Percentiles rank a stretch among this genome's conserved stretches.
Conservation (phyloP, 2,113 vertebrate species). For the Chaetodon auriga region DNA sequence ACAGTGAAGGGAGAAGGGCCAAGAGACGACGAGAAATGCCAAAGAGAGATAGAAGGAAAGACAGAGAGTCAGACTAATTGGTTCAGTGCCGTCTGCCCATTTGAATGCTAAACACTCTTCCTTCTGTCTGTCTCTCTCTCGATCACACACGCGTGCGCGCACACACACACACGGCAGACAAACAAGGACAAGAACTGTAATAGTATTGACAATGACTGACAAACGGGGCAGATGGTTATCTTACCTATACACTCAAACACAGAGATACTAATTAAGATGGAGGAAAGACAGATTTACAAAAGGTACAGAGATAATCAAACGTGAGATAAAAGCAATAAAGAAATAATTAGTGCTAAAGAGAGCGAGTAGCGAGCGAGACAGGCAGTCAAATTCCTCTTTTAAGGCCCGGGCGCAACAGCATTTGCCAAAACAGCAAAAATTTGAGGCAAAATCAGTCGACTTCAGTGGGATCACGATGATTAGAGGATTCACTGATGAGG, state of each 20-base stretch:
- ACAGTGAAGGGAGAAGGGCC: slow-evolving; percentile 8
- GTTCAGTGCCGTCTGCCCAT: slow-evolving; percentile 36
- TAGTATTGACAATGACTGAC: slow-evolving; percentile 48
- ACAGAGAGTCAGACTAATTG: slow-evolving; percentile 57
- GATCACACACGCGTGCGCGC: neutral
- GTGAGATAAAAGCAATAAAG: slow-evolving; percentile 1
- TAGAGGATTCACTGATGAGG: neutral
- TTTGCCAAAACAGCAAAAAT: neutral
- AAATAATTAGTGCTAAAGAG: slow-evolving; percentile 6
- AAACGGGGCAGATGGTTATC: slow-evolving; percentile 31
- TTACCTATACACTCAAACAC: slow-evolving; percentile 9
- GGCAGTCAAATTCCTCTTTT: neutral
- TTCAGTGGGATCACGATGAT: neutral
- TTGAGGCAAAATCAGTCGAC: neutral
- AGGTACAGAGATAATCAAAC: slow-evolving; percentile 10
- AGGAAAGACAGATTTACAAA: neutral
- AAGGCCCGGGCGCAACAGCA: neutral
- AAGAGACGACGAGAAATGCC: slow-evolving; percentile 26
- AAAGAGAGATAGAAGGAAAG: slow-evolving; percentile 23
- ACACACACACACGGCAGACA: slow-evolving; percentile 23
- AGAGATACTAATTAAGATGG: slow-evolving; percentile 23
- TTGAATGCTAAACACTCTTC: slow-evolving; percentile 58
- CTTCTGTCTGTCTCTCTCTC: slow-evolving; percentile 23
- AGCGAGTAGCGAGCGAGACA: neutral
- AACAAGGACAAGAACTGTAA: slow-evolving; percentile 39